Base-by-base conservation (phyloP, 2,888 invertebrate genomes). In the Resseliella maxima region DNA sequence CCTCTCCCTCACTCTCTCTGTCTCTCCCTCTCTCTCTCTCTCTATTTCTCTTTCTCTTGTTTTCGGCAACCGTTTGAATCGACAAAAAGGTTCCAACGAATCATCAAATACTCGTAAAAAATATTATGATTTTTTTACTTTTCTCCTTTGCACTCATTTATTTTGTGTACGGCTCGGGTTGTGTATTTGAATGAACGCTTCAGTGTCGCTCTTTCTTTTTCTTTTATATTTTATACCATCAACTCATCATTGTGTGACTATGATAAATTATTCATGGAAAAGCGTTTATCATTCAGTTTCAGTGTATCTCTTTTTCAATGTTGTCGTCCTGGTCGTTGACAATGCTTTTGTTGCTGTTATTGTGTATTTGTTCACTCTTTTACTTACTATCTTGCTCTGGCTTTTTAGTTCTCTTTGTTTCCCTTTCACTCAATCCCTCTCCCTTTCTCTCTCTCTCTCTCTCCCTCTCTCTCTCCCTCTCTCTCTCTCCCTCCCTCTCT, bases 251-350 rank as follows among this genome's bases (percentile, higher is more conserved):
- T 24, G 59, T 59, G 59, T 59, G 59, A 59, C 59, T 59, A 59
- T 59, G 59, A 59, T 59, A 59, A 59, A 59, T 59, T 59, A 59
- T 59, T 59, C 59, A 59, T 59, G 59, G 59, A 59, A 59, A 59
- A 59, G 59, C 59, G 59, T 59, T 59, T 59, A 59, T 59, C 59
- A 59, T 59, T 59, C 59, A 59, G 59, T 24, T 59, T 59, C 59
- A 59, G 59, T 24, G 59, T 59, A 59, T 59, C 59, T 59, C 59
- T 59, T 59, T 59, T 59, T 59, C 59, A 24, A 59, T 59, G 59
- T 59, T 59, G 59, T 59, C 24, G 59, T 59, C 24, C 24, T 59
- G 59, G 59, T 59, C 24, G 59, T 59, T 59, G 59, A 59, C 59
- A 59, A 59, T 59, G 59, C 59, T 10, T 59, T 59, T 59, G 59